Conservation (phyloP, 2,888 invertebrate genomes). For the Chrysolina haemoptera region DNA sequence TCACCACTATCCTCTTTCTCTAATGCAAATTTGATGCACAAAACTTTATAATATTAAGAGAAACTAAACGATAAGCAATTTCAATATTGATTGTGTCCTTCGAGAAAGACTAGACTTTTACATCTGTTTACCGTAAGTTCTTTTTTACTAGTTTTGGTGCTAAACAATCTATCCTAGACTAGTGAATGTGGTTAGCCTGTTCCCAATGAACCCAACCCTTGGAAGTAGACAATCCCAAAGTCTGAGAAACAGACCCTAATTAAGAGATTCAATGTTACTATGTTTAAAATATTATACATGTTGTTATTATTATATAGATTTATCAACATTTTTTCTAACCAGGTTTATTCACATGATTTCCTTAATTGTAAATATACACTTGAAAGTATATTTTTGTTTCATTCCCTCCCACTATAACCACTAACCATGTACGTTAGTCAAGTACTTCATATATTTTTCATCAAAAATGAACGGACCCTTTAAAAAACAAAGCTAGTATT, state of each 20-base stretch:
- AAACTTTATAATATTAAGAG: constrained; percentile 30
- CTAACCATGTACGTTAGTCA: background rate
- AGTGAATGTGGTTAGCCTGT: constrained; percentile 32
- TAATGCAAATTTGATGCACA: constrained; percentile 32
- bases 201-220: constrained; percentile 22
- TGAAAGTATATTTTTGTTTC: constrained; percentile 32
- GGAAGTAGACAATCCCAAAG: constrained; percentile 61
- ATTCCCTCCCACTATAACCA: background rate
- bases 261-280: constrained; percentile 57
- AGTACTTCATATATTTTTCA: no score
- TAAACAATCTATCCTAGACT: constrained; percentile 27
- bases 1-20: background rate
- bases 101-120: constrained; percentile 56
- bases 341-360: constrained; percentile 53
- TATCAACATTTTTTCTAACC: constrained; percentile 57
- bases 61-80: constrained; percentile 58
- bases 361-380: constrained; percentile 57
- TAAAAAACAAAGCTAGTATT: no score
- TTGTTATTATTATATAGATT: constrained; percentile 57
- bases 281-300: constrained; percentile 58
- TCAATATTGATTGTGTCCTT: constrained; percentile 58
- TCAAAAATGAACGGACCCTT: no score
- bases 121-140: constrained; percentile 43
- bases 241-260: constrained; percentile 49
- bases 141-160: constrained; percentile 54